These are phyloP conservation scores for Cataglyphis livida DNA, from an alignment of 2,888 invertebrate genomes.

Conservation along the genomic window DNA sequence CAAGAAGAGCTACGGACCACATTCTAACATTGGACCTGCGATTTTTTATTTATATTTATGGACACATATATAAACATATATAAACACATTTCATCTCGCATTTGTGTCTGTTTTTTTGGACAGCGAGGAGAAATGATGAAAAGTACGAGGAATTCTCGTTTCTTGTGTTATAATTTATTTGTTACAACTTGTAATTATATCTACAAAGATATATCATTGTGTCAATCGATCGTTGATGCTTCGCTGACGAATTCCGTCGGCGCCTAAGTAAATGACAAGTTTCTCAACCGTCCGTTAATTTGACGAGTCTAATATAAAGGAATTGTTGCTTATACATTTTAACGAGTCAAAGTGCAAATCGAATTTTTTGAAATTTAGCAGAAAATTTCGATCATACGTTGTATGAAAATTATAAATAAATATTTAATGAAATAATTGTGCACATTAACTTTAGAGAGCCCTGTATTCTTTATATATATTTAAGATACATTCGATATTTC, in stretches of 20 bases:
- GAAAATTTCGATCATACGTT: constrained; percentile 68
- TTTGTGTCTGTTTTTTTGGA: constrained; percentile 70
- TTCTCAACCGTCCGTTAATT: constrained; percentile 58
- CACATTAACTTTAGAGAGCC: neutral
- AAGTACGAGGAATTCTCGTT: constrained; percentile 66
- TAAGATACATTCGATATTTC: neutral
- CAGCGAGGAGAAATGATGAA: constrained; percentile 55
- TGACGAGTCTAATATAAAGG: constrained; percentile 40
- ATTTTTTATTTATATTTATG: constrained; percentile 80
- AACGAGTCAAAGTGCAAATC: constrained; percentile 61
- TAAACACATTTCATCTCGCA: constrained; percentile 58
- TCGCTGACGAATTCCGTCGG: constrained; percentile 17
- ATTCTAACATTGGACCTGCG: constrained; percentile 78
- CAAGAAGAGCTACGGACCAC: constrained; percentile 92
- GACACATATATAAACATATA: constrained; percentile 42
- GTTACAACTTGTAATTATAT: constrained; percentile 80
- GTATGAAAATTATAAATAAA: constrained; percentile 71
- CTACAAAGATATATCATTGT: constrained; percentile 50
- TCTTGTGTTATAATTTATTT: constrained; percentile 83
- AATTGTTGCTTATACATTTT: constrained; percentile 36
- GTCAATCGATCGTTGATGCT: constrained; percentile 41
- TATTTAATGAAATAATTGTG: constrained; percentile 36
- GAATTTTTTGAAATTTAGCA: constrained; percentile 70
- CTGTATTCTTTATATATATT: neutral
- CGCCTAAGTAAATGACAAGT: constrained; percentile 32